A percentile compares a stretch with the other conserved stretches of the same genome.
These are phyloP conservation scores for Gadus macrocephalus DNA, from an alignment of 2,113 vertebrate genomes.

Conservation along the genomic window DNA sequence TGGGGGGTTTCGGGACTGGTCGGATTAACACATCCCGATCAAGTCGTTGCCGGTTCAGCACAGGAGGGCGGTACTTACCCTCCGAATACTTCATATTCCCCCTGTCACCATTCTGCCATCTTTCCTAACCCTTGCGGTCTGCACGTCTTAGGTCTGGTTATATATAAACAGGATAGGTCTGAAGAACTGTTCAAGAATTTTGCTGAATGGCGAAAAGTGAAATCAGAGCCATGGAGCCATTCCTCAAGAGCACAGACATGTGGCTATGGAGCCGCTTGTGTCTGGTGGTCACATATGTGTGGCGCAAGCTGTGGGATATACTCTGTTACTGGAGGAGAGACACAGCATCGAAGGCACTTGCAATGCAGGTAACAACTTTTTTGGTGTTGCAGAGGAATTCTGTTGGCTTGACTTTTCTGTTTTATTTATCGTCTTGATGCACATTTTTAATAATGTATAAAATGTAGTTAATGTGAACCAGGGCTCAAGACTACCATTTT, in stretches of 20 bases:
- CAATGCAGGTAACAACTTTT: slow-evolving; percentile 74
- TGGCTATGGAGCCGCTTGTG: slow-evolving; percentile 81
- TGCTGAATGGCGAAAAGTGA: slow-evolving; percentile 34
- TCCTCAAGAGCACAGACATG: slow-evolving; percentile 70
- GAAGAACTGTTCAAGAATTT: neutral
- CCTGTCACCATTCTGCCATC: slow-evolving; percentile 25
- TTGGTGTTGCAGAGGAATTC: neutral
- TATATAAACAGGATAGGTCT: too few relatives aligned
- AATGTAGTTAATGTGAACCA: too few relatives aligned
- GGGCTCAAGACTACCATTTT: too few relatives aligned
- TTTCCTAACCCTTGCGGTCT: slow-evolving; percentile 14
- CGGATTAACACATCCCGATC: slow-evolving; percentile 37
- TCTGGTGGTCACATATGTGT: slow-evolving; percentile 76
- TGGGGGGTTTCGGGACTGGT: slow-evolving; percentile 26
- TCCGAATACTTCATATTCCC: neutral
- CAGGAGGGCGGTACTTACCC: slow-evolving; percentile 30
- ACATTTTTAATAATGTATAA: too few relatives aligned
- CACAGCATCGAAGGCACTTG: slow-evolving; percentile 58
- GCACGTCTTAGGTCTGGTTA: neutral
- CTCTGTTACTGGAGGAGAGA: slow-evolving; percentile 69
- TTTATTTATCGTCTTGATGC: neutral
- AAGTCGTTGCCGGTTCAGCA: slow-evolving; percentile 24
- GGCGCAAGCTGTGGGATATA: slow-evolving; percentile 72
- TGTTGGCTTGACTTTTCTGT: neutral
- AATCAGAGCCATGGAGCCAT: slow-evolving; percentile 63